Base-by-base conservation (phyloP, 2,888 invertebrate genomes). In the Chloromyia formosa region DNA sequence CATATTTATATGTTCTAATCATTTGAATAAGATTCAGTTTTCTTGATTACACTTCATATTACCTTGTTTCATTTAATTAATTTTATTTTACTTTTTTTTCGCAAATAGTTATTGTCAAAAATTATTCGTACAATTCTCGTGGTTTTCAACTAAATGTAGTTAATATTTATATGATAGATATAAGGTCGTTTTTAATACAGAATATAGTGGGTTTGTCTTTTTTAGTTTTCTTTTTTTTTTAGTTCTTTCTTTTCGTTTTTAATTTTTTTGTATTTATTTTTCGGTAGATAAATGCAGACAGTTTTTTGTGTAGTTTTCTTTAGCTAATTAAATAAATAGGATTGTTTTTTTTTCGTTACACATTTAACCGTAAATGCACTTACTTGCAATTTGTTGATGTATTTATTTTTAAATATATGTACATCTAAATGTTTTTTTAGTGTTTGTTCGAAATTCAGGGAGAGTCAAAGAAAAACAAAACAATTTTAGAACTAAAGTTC, bases 121-220 rank as follows among this genome's bases (percentile, higher is more conserved):
- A 79, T 77, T 75, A 79, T 80, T 79, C 78, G 78, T 78, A 78
- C 77, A 78, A 77, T 72, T 78, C 78, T 76, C 75, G 77, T 75
- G 76, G 77, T 75, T 35, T 35, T 35, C 75, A 69, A 54, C 71
- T 73, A 75, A 61, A 56, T 56, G 16, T 20, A 56, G 27, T 35
- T 56, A 56, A 10, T 35, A 42, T 66, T n/a, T 66, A 14, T 62
- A 27, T 27, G 18, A 20, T 53, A 16, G 18, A 20, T n/a, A 45
- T 49, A 72, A 60, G 58, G 20, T 35, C 9, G 1, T 69, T 16
- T 58, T 42, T n/a, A 40, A 20, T 53, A 22, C 56, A 23, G n/a
- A 40, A 61, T 61, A 14, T 61, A 61, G 20, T 22, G 10, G 10
- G 12, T 22, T 58, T 20, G 14, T 68, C 18, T 42, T 58, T 58